These are phyloP conservation scores for Stenolophus ochropezus DNA, from an alignment of 2,888 invertebrate species.

Conservation along the genomic window DNA sequence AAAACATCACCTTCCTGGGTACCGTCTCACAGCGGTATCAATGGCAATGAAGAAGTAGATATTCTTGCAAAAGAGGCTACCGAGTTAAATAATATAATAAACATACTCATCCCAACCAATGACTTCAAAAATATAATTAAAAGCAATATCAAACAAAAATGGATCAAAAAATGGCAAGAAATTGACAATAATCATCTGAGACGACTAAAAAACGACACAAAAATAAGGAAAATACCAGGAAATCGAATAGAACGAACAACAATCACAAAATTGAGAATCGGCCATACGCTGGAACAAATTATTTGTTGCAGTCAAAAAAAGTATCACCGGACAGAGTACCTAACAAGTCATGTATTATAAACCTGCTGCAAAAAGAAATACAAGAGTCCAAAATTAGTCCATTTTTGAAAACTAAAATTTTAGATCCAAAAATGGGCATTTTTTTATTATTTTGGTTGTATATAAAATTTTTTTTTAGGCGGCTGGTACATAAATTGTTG, in stretches of 20 bases:
- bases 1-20: constrained; percentile 1
- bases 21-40: not conserved
- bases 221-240: not conserved
- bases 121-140: not conserved
- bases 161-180: not conserved
- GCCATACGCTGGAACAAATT: not conserved
- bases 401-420: no score
- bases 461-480: no score
- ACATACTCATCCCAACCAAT: not conserved
- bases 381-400: no score
- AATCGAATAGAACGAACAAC: not conserved
- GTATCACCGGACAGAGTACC: no score
- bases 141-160: not conserved
- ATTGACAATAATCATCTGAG: not conserved
- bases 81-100: not conserved
- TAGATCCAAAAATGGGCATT: no score
- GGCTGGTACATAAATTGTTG: no score
- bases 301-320: no score
- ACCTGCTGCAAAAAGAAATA: no score
- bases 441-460: no score
- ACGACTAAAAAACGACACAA: not conserved
- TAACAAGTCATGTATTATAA: no score
- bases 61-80: not conserved
- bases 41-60: constrained; percentile 11
- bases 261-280: constrained; percentile 21